A percentile compares a stretch with the other conserved stretches of the same genome.
phyloP scores from a whole-genome alignment of 2,888 invertebrate species.

The Biston stratarius region DNA sequence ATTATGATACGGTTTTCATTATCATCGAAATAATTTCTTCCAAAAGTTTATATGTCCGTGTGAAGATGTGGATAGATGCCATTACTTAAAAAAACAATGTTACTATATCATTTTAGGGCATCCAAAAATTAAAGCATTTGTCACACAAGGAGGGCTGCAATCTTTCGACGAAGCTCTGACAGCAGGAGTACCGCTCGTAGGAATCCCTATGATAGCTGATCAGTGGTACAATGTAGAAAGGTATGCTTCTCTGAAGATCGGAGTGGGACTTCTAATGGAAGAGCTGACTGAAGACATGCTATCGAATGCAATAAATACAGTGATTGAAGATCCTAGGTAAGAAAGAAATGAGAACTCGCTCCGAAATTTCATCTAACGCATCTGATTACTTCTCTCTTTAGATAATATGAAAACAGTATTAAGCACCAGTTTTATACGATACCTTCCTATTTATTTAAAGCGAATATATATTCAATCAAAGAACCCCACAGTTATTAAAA shows the following conservation, averaged over 20 bases:
- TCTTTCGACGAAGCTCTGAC: conserved; percentile 53
- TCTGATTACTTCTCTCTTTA: neutral
- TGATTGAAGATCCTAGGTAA: conserved; percentile 51
- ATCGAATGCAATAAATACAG: conserved; percentile 44
- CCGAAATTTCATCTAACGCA: neutral
- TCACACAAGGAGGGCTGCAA: conserved; percentile 71
- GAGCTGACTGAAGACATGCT: conserved; percentile 30
- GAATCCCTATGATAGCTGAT: conserved; percentile 65
- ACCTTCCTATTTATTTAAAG: too few species aligned
- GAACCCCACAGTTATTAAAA: too few species aligned
- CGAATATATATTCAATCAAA: too few species aligned
- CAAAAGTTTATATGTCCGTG: too few species aligned
- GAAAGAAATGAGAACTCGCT: too few species aligned
- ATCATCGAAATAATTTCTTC: too few species aligned
- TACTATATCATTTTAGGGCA: conserved; percentile 39
- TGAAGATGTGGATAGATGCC: too few species aligned
- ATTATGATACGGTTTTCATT: too few species aligned
- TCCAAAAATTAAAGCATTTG: conserved; percentile 50
- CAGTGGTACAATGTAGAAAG: conserved; percentile 65
- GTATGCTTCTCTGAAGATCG: conserved; percentile 47
- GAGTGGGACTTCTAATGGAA: conserved; percentile 47
- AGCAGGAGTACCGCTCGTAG: conserved; percentile 63
- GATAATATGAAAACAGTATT: too few species aligned
- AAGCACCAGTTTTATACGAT: too few species aligned
- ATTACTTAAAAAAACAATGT: too few species aligned